Base-by-base conservation (phyloP, 1,140 invertebrate species). In the Coenobita brevimanus region DNA sequence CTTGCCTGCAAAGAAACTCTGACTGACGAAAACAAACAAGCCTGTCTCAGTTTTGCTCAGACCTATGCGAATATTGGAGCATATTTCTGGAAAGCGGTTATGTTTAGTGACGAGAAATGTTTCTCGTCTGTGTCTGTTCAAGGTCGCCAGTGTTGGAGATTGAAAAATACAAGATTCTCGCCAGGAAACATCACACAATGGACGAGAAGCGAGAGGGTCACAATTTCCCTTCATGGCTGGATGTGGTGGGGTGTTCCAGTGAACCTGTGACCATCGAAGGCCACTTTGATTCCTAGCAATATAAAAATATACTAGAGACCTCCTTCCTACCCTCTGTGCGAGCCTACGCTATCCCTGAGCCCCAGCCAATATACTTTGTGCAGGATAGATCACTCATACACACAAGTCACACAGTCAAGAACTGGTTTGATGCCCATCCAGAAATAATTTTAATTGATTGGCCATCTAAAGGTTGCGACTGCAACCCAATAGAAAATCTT, bases 301-400 rank as follows among this genome's bases (percentile, higher is more conserved):
- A 67, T 67, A 67, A 10, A n/a, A 67, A 67, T 67, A 67, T 67
- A 24, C n/a, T 67, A n/a, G 62, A 67, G n/a, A 67, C 62, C 6
- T 67, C 62, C 62, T 24, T 67, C 4, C 30, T 67, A 67, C 62
- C 62, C 8, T 6, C 62, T 6, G 62, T 33, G n/a, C 6, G 30
- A 67, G 62, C n/a, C 6, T 67, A 67, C n/a, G 62, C 62, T n/a
- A 67, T 67, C n/a, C 62, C 62, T 10, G 62, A 67, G 30, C 62
- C 62, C 21, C n/a, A 67, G 6, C 62, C 62, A 24, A 67, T 67
- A 10, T 33, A 67, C 30, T 33, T 67, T 4, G 62, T n/a, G 8
- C 62, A 67, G 30, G 21, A 67, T 33, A 6, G 62, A 8, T 24
- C n/a, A 10, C 62, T n/a, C 21, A 67, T 67, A n/a, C 62, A 67